Evolutionary conservation across 2,888 invertebrate species (phyloP), one percentile per base, ranked within the genome.

Genomic region (Pomacea canaliculata): DNA sequence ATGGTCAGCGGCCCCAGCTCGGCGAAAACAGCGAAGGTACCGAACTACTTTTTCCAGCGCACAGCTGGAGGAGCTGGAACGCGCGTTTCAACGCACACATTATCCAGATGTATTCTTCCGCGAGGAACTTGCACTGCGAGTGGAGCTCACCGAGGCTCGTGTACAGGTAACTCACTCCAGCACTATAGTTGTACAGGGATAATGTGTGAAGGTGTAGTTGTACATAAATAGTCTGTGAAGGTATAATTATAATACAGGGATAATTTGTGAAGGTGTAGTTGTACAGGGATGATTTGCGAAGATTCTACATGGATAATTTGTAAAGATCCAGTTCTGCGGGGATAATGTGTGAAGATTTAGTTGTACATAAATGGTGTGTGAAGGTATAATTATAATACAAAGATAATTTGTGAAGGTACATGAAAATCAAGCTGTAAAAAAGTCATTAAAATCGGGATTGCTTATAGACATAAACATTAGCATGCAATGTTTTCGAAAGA

Each of bases 71-170:
- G 89, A 89, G 68, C 78, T 90, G 67, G 89, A 90, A 80, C 83
- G 86, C 59, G 88, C 89, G 1, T 90, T 90, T 79, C 90, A 90
- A 79, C 85, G 88, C 71, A 90, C 90, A 1, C 90, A 90, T 79
- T 90, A 90, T 78, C 90, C 90, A 0, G 90, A 90, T 79, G 90
- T 90, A 37, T 90, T 89, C 83, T 83, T 85, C 72, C 82, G 87
- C 78, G 87, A 87, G 70, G 87, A 87, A 76, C 85, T 87, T 59
- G 87, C 87, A 0, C 80, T 87, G 74, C 85, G 86, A 78, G 86
- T 87, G 76, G 86, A 87, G 46, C 82, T 87, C 9, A 87, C 87
- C 5, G 87, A 87, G 71, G 87, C 87, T 4, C 76, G 87, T 66
- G 87, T 87, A 19, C 87, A 87, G 85, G 87, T 87, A 75, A 18